Base-by-base conservation (phyloP, 2,888 invertebrate species). In the Drosophila rubida region DNA sequence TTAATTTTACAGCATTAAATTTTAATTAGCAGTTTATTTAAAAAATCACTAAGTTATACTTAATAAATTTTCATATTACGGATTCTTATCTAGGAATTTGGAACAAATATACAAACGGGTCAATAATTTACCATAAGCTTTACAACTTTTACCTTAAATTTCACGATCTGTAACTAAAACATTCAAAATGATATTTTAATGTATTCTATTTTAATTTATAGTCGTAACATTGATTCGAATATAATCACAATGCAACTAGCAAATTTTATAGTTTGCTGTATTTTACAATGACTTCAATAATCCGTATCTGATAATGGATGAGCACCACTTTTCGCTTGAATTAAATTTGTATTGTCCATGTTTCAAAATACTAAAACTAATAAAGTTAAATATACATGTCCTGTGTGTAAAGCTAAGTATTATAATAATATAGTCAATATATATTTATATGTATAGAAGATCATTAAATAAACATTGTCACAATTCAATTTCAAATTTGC, bases 281-380 rank as follows among this genome's bases (percentile, higher is more conserved):
- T 55, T 62, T 55, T 78, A 64, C 48, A 85, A 49, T 37, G 37
- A 63, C 19, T 69, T 55, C 16, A 57, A 49, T 45, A 61, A 37
- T 41, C 62, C 30, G 54, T 48, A 44, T 32, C 32, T 61, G 27
- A 23, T 30, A 58, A 51, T 58, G 19, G 46, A 23, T 72, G 50
- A 67, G 84, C 84, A 77, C 63, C 59, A 60, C 59, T 19, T 49
- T 41, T 60, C 6, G 14, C 19, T 54, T 45, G 37, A 35, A 44
- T 53, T 16, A 39, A 58, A 44, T 46, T 13, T 6, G 73, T 73
- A 79, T 85, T 79, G 77, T 78, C 78, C 46, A 62, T 46, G 46
- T 48, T 57, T 67, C 32, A 60, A 58, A 58, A 61, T 53, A 39
- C n/a, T 65, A 55, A 50, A 16, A 13, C 55, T 64, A 70, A 22